phyloP scores from a whole-genome alignment of 2,888 invertebrate genomes.

The Cephus sareptanus region DNA sequence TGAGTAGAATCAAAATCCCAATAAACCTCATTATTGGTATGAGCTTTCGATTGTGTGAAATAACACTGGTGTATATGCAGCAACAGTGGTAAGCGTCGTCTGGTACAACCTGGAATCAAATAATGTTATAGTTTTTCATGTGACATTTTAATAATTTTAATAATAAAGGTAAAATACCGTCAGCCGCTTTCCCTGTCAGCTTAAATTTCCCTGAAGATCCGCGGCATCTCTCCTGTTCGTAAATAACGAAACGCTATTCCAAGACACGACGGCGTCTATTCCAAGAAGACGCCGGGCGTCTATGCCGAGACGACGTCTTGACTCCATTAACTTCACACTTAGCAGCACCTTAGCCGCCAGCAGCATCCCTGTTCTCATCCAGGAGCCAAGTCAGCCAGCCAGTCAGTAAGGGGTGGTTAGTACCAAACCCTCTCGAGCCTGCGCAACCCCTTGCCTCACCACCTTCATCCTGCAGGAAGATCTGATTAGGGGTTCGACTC shows the following conservation, averaged over 20 bases:
- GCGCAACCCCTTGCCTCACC: slow-evolving; percentile 31
- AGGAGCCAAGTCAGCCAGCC: neutral
- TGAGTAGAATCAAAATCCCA: neutral
- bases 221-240: neutral
- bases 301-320: slow-evolving; percentile 50
- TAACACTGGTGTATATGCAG: neutral
- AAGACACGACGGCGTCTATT: slow-evolving; percentile 12
- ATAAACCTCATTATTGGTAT: neutral
- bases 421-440: slow-evolving; percentile 23
- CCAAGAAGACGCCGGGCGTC: slow-evolving; percentile 16
- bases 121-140: neutral
- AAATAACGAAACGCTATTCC: slow-evolving; percentile 4
- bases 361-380: slow-evolving; percentile 4
- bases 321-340: slow-evolving; percentile 66
- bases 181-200: neutral
- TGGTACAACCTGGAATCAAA: neutral
- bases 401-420: neutral
- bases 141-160: neutral
- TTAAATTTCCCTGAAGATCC: neutral
- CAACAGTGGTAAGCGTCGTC: neutral
- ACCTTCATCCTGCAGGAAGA: slow-evolving; percentile 48
- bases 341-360: slow-evolving; percentile 51
- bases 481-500: slow-evolving; percentile 66
- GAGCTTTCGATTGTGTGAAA: neutral
- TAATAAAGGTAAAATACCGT: neutral